These are phyloP conservation scores for Cathartes aura DNA, from an alignment of 2,113 vertebrate species.

Conservation along the genomic window DNA sequence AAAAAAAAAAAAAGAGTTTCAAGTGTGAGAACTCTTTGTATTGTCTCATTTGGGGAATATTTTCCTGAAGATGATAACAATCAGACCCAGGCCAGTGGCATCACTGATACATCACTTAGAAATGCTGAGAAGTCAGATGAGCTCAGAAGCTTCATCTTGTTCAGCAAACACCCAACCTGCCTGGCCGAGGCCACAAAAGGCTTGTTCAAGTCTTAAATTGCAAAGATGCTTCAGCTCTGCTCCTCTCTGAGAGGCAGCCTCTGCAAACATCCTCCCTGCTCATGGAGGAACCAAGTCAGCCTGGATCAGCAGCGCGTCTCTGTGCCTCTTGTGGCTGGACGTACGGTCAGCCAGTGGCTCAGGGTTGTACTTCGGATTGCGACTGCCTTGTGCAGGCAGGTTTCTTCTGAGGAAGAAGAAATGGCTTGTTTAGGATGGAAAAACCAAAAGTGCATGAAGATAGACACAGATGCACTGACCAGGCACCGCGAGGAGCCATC, in stretches of 20 bases:
- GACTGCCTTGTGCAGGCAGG: background rate
- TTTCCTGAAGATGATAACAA: background rate
- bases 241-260: background rate
- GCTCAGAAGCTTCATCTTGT: background rate
- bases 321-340: background rate
- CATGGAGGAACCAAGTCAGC: background rate
- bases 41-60: background rate
- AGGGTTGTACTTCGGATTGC: background rate
- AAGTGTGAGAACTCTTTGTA: background rate
- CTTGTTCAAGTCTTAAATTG: background rate
- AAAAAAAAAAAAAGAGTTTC: background rate
- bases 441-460: background rate
- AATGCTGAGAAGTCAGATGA: background rate
- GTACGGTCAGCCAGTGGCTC: background rate
- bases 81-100: background rate
- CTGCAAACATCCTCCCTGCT: background rate
- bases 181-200: background rate
- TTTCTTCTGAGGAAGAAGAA: background rate
- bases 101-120: background rate
- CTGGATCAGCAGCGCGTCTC: background rate
- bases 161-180: background rate
- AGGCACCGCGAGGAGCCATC: background rate
- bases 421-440: background rate
- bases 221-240: background rate
- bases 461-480: background rate